Evolutionary conservation across 2,797 vertebrate species (phyloP).

Genomic region (Pseudomugil tenellus): DNA sequence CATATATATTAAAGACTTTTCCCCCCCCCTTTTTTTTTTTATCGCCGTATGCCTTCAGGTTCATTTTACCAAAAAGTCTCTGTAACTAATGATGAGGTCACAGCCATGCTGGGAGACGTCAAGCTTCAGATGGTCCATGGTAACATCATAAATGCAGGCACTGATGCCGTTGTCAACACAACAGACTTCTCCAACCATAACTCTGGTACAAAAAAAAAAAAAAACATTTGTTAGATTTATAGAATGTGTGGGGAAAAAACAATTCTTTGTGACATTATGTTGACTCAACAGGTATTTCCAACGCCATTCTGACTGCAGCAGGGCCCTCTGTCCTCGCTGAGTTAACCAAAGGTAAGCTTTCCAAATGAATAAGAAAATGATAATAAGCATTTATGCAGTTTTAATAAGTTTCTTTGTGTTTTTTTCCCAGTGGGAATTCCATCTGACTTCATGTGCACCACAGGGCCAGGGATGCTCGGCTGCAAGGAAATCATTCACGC

Average conservation of each 20-base stretch:
- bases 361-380: background rate
- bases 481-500: conserved; percentile 73
- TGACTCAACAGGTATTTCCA: conserved; percentile 63
- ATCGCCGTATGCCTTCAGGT: conserved; percentile 22
- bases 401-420: background rate
- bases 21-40: too few species aligned
- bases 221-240: background rate
- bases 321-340: conserved; percentile 46
- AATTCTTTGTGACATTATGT: too few species aligned
- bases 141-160: conserved; percentile 61
- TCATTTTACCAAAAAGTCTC: conserved; percentile 65
- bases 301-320: conserved; percentile 68
- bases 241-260: too few species aligned
- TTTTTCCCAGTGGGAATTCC: conserved; percentile 42
- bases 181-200: conserved; percentile 52
- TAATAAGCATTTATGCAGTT: background rate
- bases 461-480: conserved; percentile 60
- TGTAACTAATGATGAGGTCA: conserved; percentile 37
- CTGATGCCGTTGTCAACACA: conserved; percentile 74
- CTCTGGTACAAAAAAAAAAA: conserved; percentile 33
- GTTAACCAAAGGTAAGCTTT: conserved; percentile 51
- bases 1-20: background rate
- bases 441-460: conserved; percentile 29
- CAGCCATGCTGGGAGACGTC: conserved; percentile 61
- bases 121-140: conserved; percentile 61